A percentile compares a stretch with the other conserved stretches of the same genome.
Conservation (phyloP, 2,888 invertebrate genomes). For the Lithodes maja region DNA sequence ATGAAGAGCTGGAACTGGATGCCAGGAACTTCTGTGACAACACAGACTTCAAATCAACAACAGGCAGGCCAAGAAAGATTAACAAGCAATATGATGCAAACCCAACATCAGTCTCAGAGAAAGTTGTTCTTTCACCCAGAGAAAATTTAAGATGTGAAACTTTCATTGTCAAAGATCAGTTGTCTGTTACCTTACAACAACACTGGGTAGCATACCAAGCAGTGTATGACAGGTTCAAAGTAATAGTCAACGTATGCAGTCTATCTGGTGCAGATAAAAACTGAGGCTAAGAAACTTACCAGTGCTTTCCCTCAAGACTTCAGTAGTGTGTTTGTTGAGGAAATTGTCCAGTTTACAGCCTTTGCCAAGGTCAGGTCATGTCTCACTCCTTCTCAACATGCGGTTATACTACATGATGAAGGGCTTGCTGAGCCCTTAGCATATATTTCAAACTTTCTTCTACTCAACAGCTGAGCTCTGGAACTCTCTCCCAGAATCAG, state of each 20-base stretch:
- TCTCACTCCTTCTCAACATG: slow-evolving; percentile 36
- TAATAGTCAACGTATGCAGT: slow-evolving; percentile 21
- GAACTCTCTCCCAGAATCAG: too few species aligned
- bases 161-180: slow-evolving; percentile 18
- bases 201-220: slow-evolving; percentile 8
- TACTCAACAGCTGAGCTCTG: too few species aligned
- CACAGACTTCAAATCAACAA: too few species aligned
- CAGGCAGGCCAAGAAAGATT: too few species aligned
- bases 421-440: neutral
- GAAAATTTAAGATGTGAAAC: neutral
- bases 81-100: too few species aligned
- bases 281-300: slow-evolving; percentile 31
- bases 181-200: slow-evolving; percentile 4
- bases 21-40: too few species aligned
- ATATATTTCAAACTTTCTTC: neutral
- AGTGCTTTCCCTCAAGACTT: neutral
- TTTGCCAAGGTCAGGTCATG: slow-evolving; percentile 37
- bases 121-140: too few species aligned
- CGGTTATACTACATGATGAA: slow-evolving; percentile 26
- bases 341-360: slow-evolving; percentile 29
- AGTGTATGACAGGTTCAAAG: slow-evolving; percentile 17
- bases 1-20: too few species aligned
- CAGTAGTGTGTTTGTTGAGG: slow-evolving; percentile 22
- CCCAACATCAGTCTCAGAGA: too few species aligned
- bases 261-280: slow-evolving; percentile 24